Percentiles rank a stretch among this genome's conserved stretches.
These are phyloP conservation scores for Cochlearius cochlearius DNA, from an alignment of 2,113 vertebrate species.

Conservation along the genomic window DNA sequence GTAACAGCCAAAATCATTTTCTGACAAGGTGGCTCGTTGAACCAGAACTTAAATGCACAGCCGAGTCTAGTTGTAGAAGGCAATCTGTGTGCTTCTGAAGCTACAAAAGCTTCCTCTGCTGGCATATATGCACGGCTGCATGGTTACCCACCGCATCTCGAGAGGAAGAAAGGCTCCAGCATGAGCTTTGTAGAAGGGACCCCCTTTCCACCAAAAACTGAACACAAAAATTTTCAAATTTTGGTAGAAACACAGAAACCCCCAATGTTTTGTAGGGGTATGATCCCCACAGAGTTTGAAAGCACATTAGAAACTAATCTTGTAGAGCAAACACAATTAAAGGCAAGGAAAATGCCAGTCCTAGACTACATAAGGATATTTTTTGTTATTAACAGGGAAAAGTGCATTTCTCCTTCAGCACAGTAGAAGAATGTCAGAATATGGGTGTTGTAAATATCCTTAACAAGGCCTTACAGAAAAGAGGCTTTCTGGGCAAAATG, in stretches of 20 bases:
- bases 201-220: not conserved
- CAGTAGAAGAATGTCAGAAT: not conserved
- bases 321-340: not conserved
- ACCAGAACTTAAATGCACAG: not conserved
- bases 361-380: not conserved
- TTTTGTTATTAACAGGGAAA: not conserved
- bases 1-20: not conserved
- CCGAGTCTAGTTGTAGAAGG: not conserved
- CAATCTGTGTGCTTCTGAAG: not conserved
- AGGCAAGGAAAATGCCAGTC: not conserved
- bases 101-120: not conserved
- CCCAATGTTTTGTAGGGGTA: not conserved
- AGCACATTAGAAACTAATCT: not conserved
- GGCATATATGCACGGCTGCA: not conserved
- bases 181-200: not conserved
- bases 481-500: not conserved
- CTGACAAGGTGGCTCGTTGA: not conserved
- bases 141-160: not conserved
- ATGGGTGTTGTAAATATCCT: not conserved
- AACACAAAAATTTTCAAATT: not conserved
- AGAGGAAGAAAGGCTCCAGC: not conserved
- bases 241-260: not conserved
- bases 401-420: not conserved
- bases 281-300: not conserved
- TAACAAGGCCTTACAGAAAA: not conserved